Conservation (phyloP, 2,888 invertebrate species). For the Diarsia mendica region DNA sequence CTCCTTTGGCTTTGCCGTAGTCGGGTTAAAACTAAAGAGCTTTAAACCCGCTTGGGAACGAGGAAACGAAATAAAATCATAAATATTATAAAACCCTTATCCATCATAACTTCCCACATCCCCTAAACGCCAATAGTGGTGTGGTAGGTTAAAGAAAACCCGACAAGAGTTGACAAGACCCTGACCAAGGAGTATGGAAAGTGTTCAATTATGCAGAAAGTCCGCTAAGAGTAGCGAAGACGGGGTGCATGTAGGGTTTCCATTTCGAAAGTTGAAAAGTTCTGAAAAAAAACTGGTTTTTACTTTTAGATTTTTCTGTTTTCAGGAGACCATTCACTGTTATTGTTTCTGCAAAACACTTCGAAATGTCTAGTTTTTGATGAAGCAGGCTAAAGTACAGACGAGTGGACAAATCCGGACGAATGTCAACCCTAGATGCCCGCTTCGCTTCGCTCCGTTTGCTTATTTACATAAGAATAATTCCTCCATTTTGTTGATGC, state of each 20-base stretch:
- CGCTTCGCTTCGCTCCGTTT: constrained; percentile 32
- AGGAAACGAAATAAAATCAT: neutral
- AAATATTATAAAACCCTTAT: constrained; percentile 23
- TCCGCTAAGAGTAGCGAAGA: constrained; percentile 33
- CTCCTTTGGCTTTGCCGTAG: too few relatives aligned
- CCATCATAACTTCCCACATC: constrained; percentile 26
- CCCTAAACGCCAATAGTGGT: neutral
- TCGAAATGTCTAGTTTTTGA: neutral
- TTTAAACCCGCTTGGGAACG: constrained; percentile 1
- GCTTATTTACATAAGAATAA: constrained; percentile 59
- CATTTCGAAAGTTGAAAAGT: neutral
- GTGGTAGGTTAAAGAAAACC: constrained; percentile 25
- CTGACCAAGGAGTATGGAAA: constrained; percentile 16
- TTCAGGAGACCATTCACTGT: neutral
- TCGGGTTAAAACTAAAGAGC: constrained; percentile 18
- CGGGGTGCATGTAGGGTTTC: neutral
- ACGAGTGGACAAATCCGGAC: neutral
- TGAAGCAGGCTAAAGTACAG: neutral
- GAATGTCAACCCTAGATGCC: constrained; percentile 1
- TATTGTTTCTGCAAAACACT: neutral
- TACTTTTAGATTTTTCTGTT: too few relatives aligned
- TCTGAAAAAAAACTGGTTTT: neutral
- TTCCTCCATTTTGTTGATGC: constrained; percentile 42
- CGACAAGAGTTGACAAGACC: too few relatives aligned
- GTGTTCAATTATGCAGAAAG: constrained; percentile 57